phyloP scores from a whole-genome alignment of 2,113 vertebrate genomes.

The Euleptes europaea region DNA sequence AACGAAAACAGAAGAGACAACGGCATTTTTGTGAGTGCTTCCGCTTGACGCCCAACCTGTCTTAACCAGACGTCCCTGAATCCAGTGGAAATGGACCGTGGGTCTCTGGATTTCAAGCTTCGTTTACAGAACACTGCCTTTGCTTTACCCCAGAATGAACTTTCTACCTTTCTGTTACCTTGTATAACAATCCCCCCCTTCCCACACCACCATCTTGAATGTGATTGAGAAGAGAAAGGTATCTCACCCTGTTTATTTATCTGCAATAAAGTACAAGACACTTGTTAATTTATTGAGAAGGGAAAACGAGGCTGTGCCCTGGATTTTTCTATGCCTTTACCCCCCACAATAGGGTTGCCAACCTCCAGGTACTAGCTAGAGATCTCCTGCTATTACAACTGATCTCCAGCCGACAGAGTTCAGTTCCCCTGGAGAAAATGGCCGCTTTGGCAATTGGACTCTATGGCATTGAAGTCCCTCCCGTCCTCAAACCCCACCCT shows the following conservation, averaged over 20 bases:
- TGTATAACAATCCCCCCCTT: background rate
- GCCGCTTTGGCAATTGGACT: too few species aligned
- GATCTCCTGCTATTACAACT: too few species aligned
- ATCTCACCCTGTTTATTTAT: background rate
- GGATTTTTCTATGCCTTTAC: background rate
- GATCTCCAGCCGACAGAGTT: too few species aligned
- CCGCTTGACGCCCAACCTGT: background rate
- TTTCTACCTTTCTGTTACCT: background rate
- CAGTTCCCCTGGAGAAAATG: too few species aligned
- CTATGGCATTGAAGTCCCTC: too few species aligned
- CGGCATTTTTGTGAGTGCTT: background rate
- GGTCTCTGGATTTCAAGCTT: background rate
- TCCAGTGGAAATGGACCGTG: background rate
- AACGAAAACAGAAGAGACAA: background rate
- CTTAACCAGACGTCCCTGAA: background rate
- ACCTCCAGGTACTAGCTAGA: too few species aligned
- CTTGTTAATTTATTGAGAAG: slow-evolving; percentile 21
- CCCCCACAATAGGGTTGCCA: too few species aligned
- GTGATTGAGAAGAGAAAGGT: background rate
- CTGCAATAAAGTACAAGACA: slow-evolving; percentile 6
- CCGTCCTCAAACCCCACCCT: too few species aligned
- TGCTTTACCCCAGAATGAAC: background rate
- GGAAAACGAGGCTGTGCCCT: background rate
- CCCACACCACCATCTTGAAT: background rate
- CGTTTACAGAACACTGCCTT: background rate